These are phyloP conservation scores for Drosophila merina DNA, from an alignment of 2,888 invertebrate species.

Conservation along the genomic window DNA sequence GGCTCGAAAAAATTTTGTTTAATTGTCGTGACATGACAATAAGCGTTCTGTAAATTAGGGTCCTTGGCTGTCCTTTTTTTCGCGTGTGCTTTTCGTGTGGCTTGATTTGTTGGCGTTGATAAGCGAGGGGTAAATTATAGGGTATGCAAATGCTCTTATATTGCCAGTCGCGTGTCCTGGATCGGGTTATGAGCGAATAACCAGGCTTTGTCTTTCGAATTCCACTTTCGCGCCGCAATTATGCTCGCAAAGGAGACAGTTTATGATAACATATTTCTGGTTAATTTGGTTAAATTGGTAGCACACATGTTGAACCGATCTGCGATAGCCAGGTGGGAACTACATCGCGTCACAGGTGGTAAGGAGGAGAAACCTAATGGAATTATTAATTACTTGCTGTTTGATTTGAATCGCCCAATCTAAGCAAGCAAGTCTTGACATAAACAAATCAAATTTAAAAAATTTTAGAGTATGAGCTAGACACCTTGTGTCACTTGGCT, in stretches of 20 bases:
- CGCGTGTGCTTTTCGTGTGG: constrained; percentile 58
- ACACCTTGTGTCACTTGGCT: constrained; percentile 8
- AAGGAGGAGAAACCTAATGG: not conserved
- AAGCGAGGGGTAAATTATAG: constrained; percentile 70
- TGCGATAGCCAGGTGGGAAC: constrained; percentile 1
- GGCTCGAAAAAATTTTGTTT: constrained; percentile 46
- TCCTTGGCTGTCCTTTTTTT: constrained; percentile 49
- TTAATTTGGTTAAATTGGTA: constrained; percentile 61
- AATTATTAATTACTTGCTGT: not conserved
- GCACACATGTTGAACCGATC: constrained; percentile 34
- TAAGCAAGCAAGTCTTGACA: not conserved
- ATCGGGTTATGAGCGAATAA: constrained; percentile 18
- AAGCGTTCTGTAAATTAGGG: constrained; percentile 70
- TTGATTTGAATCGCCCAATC: not conserved
- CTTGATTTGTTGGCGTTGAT: constrained; percentile 73
- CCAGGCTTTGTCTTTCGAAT: constrained; percentile 28
- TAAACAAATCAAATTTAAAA: constrained; percentile 2
- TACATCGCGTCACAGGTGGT: constrained; percentile 1
- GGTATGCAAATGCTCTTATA: constrained; percentile 70
- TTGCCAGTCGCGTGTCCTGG: constrained; percentile 59
- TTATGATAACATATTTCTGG: constrained; percentile 72
- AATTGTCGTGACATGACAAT: constrained; percentile 76
- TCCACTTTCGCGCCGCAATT: constrained; percentile 70
- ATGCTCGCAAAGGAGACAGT: constrained; percentile 51
- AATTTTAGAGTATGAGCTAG: constrained; percentile 20